Percentiles rank a stretch among this genome's conserved stretches.
phyloP scores from a whole-genome alignment of 2,888 invertebrate species.

The Ectemnius lituratus region DNA sequence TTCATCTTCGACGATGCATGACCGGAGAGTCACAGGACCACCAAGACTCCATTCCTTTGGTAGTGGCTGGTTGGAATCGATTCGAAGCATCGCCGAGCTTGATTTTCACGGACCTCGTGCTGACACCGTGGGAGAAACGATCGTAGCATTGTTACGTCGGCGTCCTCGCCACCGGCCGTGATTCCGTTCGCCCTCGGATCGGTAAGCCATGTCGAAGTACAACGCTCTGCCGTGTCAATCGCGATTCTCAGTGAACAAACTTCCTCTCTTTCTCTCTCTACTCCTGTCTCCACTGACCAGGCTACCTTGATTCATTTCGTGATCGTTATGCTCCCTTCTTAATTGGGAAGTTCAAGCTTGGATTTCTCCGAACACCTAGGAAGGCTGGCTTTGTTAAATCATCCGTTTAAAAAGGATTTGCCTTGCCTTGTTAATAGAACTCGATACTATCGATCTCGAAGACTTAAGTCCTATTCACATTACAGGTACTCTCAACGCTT shows the following conservation, averaged over 20 bases:
- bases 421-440: constrained; percentile 19
- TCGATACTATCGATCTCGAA: constrained; percentile 24
- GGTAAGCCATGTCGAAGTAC: constrained; percentile 34
- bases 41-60: constrained; percentile 59
- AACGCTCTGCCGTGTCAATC: constrained; percentile 54
- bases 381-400: constrained; percentile 28
- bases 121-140: constrained; percentile 69
- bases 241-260: constrained; percentile 33
- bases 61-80: constrained; percentile 58
- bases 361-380: constrained; percentile 48
- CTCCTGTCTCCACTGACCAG: neutral
- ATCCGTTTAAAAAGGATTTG: constrained; percentile 18
- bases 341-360: constrained; percentile 51
- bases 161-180: constrained; percentile 40
- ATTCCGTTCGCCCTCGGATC: constrained; percentile 45
- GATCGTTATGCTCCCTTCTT: constrained; percentile 22
- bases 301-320: constrained; percentile 20
- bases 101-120: constrained; percentile 70
- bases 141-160: constrained; percentile 39
- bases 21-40: constrained; percentile 62
- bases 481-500: neutral
- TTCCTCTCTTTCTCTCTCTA: constrained; percentile 13
- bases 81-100: constrained; percentile 60
- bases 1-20: constrained; percentile 56
- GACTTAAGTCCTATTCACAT: constrained; percentile 25